Conservation (phyloP, 2,888 invertebrate genomes). For the Schrankia costaestrigalis region DNA sequence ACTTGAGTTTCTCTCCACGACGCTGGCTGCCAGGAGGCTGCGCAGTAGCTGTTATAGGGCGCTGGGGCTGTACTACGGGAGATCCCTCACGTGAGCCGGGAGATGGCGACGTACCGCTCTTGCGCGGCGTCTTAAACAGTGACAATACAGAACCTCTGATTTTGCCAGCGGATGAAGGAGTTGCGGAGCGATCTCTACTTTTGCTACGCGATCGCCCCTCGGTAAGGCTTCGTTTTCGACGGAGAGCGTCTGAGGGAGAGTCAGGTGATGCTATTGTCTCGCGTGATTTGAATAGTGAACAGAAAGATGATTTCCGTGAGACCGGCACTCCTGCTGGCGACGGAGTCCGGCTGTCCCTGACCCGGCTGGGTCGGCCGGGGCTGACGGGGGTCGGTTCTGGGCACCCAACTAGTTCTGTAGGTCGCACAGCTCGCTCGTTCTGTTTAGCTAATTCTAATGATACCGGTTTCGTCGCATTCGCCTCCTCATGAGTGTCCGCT, state of each 20-base stretch:
- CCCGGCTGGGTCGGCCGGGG: constrained; percentile 29
- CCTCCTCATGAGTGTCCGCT: constrained; percentile 39
- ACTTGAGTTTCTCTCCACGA: constrained; percentile 66
- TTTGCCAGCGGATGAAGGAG: constrained; percentile 79
- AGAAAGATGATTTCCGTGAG: constrained; percentile 90
- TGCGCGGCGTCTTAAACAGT: constrained; percentile 82
- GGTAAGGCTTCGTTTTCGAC: constrained; percentile 65
- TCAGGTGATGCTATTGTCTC: constrained; percentile 84
- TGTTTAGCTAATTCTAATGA: constrained; percentile 73
- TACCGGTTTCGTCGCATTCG: constrained; percentile 80
- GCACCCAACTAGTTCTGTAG: constrained; percentile 55
- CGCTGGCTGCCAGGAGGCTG: constrained; percentile 24
- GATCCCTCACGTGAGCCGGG: constrained; percentile 60
- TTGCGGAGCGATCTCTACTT: constrained; percentile 82
- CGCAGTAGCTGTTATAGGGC: constrained; percentile 39
- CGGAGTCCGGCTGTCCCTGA: constrained; percentile 75
- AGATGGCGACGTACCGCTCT: constrained; percentile 54
- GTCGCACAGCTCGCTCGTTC: constrained; percentile 47
- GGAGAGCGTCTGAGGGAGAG: constrained; percentile 75
- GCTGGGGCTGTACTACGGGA: constrained; percentile 48
- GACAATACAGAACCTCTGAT: constrained; percentile 84
- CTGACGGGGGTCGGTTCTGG: constrained; percentile 44
- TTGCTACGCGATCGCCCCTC: constrained; percentile 83
- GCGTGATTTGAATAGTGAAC: constrained; percentile 88
- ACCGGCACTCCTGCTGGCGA: constrained; percentile 84